Evolutionary conservation across 2,113 vertebrate species (phyloP).

Genomic region (Tauraco erythrolophus): DNA sequence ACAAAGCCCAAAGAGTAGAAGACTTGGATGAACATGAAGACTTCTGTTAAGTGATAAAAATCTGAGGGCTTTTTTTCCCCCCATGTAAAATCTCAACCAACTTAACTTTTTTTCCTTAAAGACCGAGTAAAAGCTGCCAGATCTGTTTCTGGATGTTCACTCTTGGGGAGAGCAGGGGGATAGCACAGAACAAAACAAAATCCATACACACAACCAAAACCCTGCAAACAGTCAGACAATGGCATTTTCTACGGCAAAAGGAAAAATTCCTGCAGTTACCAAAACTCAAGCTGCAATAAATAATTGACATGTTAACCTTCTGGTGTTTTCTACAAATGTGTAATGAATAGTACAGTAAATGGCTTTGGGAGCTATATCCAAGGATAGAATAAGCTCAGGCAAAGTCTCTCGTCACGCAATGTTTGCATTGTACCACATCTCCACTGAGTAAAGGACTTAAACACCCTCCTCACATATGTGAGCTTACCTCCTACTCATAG

Average conservation of each 20-base stretch:
- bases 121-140: not conserved
- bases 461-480: not conserved
- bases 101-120: not conserved
- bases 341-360: not conserved
- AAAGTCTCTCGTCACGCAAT: not conserved
- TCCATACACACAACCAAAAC: not conserved
- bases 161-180: not conserved
- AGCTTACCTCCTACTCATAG: not conserved
- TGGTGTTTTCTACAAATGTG: not conserved
- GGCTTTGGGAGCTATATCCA: not conserved
- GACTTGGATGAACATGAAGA: constrained; percentile 4
- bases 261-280: not conserved
- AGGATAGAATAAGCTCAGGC: not conserved
- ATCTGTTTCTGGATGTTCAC: constrained; percentile 7
- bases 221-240: not conserved
- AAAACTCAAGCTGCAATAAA: not conserved
- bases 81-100: not conserved
- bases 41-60: constrained; percentile 25
- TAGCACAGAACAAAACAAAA: not conserved
- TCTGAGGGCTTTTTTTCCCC: not conserved
- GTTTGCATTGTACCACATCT: not conserved
- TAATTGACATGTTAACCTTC: not conserved
- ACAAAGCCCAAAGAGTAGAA: constrained; percentile 29
- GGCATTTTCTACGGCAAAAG: not conserved
- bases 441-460: not conserved